These are phyloP conservation scores for Lophotis ruficrista DNA, from an alignment of 2,113 vertebrate genomes.

Conservation along the genomic window DNA sequence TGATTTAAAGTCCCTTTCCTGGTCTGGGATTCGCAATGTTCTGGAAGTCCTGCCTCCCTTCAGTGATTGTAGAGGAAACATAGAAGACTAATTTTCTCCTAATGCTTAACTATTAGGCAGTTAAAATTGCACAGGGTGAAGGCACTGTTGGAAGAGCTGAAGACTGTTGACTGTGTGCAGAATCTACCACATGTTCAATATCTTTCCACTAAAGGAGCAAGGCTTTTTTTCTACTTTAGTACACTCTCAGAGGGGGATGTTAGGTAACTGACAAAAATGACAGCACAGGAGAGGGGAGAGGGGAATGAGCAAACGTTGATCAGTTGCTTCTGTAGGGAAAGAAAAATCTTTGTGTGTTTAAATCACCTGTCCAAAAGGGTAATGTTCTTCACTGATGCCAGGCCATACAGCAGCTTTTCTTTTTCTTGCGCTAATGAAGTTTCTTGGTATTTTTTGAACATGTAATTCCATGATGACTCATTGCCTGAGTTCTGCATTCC, in stretches of 20 bases:
- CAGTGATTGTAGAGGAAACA: neutral
- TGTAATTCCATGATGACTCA: constrained; percentile 80
- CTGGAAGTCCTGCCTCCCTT: neutral
- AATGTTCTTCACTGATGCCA: constrained; percentile 86
- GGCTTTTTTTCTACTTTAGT: neutral
- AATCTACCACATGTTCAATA: neutral
- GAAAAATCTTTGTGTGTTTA: neutral
- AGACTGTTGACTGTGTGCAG: neutral
- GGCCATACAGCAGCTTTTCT: constrained; percentile 92
- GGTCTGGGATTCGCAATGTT: neutral
- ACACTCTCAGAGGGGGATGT: neutral
- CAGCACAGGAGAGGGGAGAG: neutral
- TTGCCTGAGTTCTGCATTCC: constrained; percentile 89
- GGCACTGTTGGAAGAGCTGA: neutral
- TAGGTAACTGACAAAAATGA: neutral
- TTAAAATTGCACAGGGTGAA: neutral
- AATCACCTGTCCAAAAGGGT: constrained; percentile 82
- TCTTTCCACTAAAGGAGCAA: neutral
- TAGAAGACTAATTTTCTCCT: neutral
- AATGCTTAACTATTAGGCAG: neutral
- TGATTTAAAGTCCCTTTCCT: neutral
- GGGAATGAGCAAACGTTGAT: neutral
- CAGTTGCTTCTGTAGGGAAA: neutral
- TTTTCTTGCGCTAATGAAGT: constrained; percentile 92
- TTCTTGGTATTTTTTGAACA: constrained; percentile 82